Conservation (phyloP, 2,797 vertebrate genomes). For the Rhinophrynus dorsalis region DNA sequence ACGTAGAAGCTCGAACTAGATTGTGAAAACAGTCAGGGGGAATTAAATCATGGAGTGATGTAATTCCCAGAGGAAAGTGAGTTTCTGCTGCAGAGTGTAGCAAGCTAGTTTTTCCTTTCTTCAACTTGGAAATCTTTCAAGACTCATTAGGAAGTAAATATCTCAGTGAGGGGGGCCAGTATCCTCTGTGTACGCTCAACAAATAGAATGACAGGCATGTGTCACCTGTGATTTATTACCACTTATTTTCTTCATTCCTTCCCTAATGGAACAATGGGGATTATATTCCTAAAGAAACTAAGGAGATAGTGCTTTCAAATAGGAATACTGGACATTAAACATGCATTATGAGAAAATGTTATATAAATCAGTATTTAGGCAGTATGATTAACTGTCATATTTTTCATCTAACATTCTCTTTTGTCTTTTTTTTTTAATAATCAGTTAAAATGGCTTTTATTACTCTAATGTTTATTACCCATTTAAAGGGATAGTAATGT, state of each 20-base stretch:
- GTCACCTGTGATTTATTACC: conserved; percentile 26
- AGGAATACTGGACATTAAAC: background rate
- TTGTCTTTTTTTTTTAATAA: too few species aligned
- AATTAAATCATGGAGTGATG: conserved; percentile 66
- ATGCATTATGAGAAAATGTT: background rate
- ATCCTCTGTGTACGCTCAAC: conserved; percentile 25
- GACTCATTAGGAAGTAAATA: conserved; percentile 64
- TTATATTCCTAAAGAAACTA: conserved; percentile 2
- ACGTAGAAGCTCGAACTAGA: conserved; percentile 57
- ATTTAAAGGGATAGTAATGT: too few species aligned
- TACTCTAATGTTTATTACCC: too few species aligned
- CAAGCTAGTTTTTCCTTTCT: conserved; percentile 57
- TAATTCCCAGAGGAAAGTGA: conserved; percentile 65
- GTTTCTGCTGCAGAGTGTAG: conserved; percentile 59
- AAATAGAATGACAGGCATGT: conserved; percentile 29
- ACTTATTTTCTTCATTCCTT: conserved; percentile 4
- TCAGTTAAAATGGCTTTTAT: too few species aligned
- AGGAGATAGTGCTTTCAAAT: background rate
- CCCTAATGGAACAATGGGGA: conserved; percentile 8
- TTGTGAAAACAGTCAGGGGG: conserved; percentile 63
- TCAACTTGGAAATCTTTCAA: conserved; percentile 66
- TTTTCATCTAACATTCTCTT: too few species aligned
- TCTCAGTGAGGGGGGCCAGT: conserved; percentile 22
- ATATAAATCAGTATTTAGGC: background rate
- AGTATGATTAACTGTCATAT: background rate